These are phyloP conservation scores for Glossosoma conforme DNA, from an alignment of 1,140 invertebrate genomes.

Conservation along the genomic window DNA sequence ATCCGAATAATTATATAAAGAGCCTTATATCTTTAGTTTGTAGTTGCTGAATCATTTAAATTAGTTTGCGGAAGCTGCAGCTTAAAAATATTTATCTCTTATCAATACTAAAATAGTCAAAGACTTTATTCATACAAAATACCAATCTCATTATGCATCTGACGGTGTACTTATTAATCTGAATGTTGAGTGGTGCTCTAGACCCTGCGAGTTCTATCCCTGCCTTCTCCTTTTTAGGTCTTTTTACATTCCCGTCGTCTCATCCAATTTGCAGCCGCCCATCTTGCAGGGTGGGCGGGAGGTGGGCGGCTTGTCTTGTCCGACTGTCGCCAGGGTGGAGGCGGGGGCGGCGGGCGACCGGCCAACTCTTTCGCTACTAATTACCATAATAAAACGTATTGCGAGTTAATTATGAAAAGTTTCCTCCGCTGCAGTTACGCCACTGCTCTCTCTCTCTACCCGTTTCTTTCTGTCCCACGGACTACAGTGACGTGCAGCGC, in stretches of 20 bases:
- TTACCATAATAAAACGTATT: conserved; percentile 33
- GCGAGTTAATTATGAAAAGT: conserved; percentile 32
- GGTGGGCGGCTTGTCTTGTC: conserved; percentile 10
- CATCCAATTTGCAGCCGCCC: conserved; percentile 12
- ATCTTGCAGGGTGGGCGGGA: not conserved
- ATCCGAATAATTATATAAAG: no score
- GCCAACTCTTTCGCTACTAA: conserved; percentile 21
- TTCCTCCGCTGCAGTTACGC: conserved; percentile 10
- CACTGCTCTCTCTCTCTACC: not conserved
- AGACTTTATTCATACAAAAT: no score
- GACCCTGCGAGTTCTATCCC: no score
- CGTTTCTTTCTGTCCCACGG: not conserved
- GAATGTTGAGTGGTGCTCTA: no score
- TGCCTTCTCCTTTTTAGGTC: conserved; percentile 6
- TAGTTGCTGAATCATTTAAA: no score
- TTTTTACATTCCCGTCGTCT: conserved; percentile 6
- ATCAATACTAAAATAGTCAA: no score
- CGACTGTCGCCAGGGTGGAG: conserved; percentile 14
- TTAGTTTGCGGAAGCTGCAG: no score
- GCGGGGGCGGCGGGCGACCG: not conserved
- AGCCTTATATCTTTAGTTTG: no score
- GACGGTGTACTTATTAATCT: no score
- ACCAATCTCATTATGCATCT: no score
- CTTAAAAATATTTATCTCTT: no score
- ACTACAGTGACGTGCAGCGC: no score